These are phyloP conservation scores for Dicranocentrus wangi DNA, from an alignment of 2,888 invertebrate genomes.

Conservation along the genomic window DNA sequence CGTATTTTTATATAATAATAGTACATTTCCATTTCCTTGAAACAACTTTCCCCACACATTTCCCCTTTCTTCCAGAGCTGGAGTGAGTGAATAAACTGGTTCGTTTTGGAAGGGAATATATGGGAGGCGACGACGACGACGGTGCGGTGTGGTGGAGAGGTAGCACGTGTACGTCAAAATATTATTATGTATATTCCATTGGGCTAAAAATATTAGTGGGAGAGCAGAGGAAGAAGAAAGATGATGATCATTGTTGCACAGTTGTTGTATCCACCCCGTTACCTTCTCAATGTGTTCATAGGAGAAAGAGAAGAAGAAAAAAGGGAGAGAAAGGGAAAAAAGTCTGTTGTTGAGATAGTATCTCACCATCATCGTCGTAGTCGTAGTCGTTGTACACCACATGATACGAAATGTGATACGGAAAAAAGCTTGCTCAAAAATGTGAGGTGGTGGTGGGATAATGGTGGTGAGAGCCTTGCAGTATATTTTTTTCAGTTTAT, in stretches of 20 bases:
- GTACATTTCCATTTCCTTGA: neutral
- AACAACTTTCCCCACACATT: neutral
- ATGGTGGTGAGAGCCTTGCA: too few relatives aligned
- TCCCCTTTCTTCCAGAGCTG: neutral
- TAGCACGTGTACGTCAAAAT: too few relatives aligned
- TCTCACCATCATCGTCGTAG: neutral
- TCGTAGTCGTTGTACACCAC: neutral
- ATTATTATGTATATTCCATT: constrained; percentile 1
- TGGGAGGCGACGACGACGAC: too few relatives aligned
- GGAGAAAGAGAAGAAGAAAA: too few relatives aligned
- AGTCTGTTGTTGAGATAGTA: constrained; percentile 1
- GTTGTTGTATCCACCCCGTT: too few relatives aligned
- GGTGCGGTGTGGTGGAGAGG: too few relatives aligned
- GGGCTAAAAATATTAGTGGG: constrained; percentile 6
- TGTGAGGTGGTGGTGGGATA: too few relatives aligned
- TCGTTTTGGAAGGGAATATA: too few relatives aligned
- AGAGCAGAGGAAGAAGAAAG: too few relatives aligned
- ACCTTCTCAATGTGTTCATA: too few relatives aligned
- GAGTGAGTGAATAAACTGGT: too few relatives aligned
- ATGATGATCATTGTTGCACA: constrained; percentile 1
- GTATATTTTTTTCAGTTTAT: neutral
- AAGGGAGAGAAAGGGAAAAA: neutral
- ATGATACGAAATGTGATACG: constrained; percentile 7
- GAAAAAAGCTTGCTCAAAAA: neutral
- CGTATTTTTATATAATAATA: too few relatives aligned